phyloP scores from a whole-genome alignment of 2,888 invertebrate species.

The Cephus nigrinus region DNA sequence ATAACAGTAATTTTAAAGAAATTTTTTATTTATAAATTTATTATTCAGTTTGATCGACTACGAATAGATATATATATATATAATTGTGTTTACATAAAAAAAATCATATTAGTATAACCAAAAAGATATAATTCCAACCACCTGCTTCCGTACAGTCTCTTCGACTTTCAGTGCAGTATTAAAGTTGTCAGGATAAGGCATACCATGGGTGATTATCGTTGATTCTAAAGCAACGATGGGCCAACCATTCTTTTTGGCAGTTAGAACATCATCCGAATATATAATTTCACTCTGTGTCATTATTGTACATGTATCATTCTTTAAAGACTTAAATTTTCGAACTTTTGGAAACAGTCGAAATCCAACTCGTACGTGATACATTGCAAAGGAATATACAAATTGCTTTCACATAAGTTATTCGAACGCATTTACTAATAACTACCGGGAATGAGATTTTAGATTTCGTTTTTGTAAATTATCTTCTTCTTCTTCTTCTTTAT shows the following conservation, averaged over 20 bases:
- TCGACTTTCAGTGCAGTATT: constrained; percentile 87
- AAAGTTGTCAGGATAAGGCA: constrained; percentile 94
- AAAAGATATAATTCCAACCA: constrained; percentile 52
- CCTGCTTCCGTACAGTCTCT: constrained; percentile 77
- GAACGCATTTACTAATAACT: too few relatives aligned
- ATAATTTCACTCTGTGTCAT: constrained; percentile 19
- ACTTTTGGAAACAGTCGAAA: too few relatives aligned
- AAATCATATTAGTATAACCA: neutral
- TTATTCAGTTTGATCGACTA: neutral
- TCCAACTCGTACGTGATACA: too few relatives aligned
- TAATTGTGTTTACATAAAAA: too few relatives aligned
- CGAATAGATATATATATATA: too few relatives aligned
- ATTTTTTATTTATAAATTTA: neutral
- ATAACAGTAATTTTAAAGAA: neutral
- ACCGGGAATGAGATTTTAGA: too few relatives aligned
- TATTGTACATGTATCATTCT: too few relatives aligned
- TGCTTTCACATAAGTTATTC: too few relatives aligned
- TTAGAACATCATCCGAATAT: constrained; percentile 71
- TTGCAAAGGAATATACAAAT: too few relatives aligned
- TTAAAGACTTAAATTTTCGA: too few relatives aligned
- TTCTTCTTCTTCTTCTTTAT: too few relatives aligned
- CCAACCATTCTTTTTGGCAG: constrained; percentile 72
- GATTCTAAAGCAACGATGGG: constrained; percentile 96
- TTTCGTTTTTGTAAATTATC: too few relatives aligned
- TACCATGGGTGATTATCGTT: constrained; percentile 97